Conservation (phyloP, 2,888 invertebrate species). For the Diabrotica balteata region DNA sequence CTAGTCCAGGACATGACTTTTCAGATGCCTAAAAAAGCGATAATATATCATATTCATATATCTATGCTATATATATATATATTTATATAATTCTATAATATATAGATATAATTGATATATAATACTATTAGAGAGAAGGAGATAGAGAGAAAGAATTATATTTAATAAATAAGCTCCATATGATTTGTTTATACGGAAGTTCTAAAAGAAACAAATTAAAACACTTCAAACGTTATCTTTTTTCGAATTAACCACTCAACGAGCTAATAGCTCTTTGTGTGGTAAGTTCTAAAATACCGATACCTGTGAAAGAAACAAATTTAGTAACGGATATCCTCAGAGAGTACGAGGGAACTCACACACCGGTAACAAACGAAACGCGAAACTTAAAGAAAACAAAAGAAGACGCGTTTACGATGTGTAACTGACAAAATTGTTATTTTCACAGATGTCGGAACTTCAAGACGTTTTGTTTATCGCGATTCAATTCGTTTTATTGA, state of each 20-base stretch:
- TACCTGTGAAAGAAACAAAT: not conserved
- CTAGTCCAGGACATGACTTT: no score
- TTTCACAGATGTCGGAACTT: conserved; percentile 32
- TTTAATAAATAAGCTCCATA: no score
- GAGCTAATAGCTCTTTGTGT: not conserved
- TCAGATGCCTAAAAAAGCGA: no score
- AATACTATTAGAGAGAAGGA: no score
- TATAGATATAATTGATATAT: no score
- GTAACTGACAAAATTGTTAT: conserved; percentile 33
- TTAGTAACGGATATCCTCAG: conserved; percentile 29
- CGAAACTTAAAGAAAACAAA: conserved; percentile 41
- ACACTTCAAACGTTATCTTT: not conserved
- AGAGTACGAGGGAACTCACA: conserved; percentile 17
- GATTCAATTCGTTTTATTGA: conserved; percentile 21
- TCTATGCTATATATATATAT: no score
- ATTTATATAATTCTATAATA: no score
- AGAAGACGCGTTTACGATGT: conserved; percentile 37
- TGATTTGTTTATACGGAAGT: no score
- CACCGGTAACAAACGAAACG: conserved; percentile 29
- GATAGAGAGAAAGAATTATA: no score
- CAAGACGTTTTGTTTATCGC: conserved; percentile 24
- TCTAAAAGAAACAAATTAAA: conserved; percentile 12
- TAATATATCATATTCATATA: no score
- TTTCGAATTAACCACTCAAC: not conserved
- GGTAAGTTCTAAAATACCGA: conserved; percentile 7